phyloP scores from a whole-genome alignment of 2,113 vertebrate genomes.

The Dissostichus mawsoni region DNA sequence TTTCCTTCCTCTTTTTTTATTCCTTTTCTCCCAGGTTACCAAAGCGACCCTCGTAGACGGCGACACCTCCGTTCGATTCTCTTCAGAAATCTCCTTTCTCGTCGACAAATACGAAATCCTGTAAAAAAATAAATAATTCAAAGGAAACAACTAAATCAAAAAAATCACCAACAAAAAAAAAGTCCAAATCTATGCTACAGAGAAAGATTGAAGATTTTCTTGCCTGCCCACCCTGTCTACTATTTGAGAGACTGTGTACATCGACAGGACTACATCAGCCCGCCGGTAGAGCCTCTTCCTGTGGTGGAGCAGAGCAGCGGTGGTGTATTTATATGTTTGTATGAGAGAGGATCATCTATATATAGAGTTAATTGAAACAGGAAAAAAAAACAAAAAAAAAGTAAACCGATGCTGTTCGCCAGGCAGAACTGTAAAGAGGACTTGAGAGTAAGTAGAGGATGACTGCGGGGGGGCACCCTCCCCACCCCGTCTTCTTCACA shows the following conservation, averaged over 20 bases:
- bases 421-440: slow-evolving; percentile 53
- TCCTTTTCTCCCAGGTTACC: slow-evolving; percentile 86
- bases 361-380: slow-evolving; percentile 75
- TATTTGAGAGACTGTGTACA: slow-evolving; percentile 75
- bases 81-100: slow-evolving; percentile 94
- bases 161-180: slow-evolving; percentile 63
- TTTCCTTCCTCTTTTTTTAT: background rate
- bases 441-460: slow-evolving; percentile 61
- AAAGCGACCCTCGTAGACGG: slow-evolving; percentile 94
- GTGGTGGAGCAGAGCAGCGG: slow-evolving; percentile 69
- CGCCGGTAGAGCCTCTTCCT: slow-evolving; percentile 53
- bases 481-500: slow-evolving; percentile 16
- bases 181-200: slow-evolving; percentile 68
- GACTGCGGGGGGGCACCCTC: slow-evolving; percentile 53
- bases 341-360: slow-evolving; percentile 81
- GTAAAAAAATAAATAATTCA: slow-evolving; percentile 82
- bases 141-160: slow-evolving; percentile 42
- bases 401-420: slow-evolving; percentile 58
- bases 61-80: slow-evolving; percentile 92
- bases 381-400: slow-evolving; percentile 39
- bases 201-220: slow-evolving; percentile 72
- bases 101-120: slow-evolving; percentile 99
- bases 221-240: slow-evolving; percentile 76
- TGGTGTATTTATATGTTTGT: slow-evolving; percentile 87
- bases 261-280: slow-evolving; percentile 64